These are phyloP conservation scores for Drosophila chauvacae DNA, from an alignment of 1,140 invertebrate species.

Conservation along the genomic window DNA sequence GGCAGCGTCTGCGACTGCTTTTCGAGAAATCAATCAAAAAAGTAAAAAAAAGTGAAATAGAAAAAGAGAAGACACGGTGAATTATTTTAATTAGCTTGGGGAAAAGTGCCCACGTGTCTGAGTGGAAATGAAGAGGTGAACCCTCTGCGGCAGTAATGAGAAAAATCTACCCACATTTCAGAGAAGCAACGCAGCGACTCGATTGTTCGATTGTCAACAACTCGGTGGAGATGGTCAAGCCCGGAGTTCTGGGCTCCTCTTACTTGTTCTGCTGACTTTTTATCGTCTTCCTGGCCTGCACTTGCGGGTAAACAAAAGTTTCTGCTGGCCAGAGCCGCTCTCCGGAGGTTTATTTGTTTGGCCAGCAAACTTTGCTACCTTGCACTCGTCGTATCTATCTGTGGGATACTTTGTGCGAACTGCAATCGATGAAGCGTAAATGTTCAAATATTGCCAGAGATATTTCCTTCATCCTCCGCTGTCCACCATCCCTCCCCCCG, in stretches of 20 bases:
- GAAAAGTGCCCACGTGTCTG: constrained; percentile 42
- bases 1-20: background rate
- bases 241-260: constrained; percentile 1
- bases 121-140: constrained; percentile 20
- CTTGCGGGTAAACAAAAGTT: constrained; percentile 78
- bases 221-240: constrained; percentile 36
- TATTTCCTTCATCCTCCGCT: constrained; percentile 30
- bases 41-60: background rate
- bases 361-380: constrained; percentile 75
- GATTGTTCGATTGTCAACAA: constrained; percentile 30
- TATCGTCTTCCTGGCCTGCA: constrained; percentile 65
- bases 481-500: constrained; percentile 1
- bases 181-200: background rate
- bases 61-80: background rate
- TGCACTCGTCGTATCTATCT: constrained; percentile 50
- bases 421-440: constrained; percentile 82
- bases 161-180: constrained; percentile 32
- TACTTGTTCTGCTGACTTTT: constrained; percentile 46
- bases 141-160: constrained; percentile 22
- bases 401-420: constrained; percentile 53
- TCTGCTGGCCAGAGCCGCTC: constrained; percentile 15
- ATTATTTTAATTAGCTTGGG: constrained; percentile 53
- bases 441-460: constrained; percentile 74
- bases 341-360: constrained; percentile 79
- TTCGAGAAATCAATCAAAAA: constrained; percentile 38